Percentiles rank a stretch among this genome's conserved stretches.
Conservation (phyloP, 2,888 invertebrate species). For the Xestoiulus laeticollis region DNA sequence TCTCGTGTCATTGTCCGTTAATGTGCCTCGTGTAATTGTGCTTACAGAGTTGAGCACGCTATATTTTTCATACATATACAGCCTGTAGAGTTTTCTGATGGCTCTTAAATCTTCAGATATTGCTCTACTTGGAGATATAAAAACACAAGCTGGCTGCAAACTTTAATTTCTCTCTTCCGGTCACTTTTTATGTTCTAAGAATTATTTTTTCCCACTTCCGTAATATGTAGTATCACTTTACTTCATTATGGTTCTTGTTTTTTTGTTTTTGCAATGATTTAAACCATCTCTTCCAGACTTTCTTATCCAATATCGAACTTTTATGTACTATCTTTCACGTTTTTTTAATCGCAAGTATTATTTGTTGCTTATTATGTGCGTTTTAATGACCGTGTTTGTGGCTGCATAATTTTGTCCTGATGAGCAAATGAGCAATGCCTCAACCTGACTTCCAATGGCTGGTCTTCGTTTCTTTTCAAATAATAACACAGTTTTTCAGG, state of each 20-base stretch:
- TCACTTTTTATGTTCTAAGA: neutral
- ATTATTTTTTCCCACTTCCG: neutral
- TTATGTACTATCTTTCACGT: neutral
- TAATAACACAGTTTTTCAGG: neutral
- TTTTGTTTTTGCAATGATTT: neutral
- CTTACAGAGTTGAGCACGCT: constrained; percentile 29
- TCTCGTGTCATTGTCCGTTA: constrained; percentile 32
- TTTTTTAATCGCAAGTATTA: neutral
- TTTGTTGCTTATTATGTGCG: neutral
- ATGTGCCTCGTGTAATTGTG: neutral
- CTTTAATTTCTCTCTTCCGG: neutral
- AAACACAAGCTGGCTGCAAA: neutral
- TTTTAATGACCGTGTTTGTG: constrained; percentile 22
- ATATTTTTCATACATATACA: neutral
- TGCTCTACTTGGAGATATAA: neutral
- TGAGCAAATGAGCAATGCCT: neutral
- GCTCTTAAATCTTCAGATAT: neutral
- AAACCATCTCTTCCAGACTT: neutral
- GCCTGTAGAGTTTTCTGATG: neutral
- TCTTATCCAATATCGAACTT: neutral
- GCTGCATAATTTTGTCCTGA: neutral
- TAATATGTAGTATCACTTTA: neutral
- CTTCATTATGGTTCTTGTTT: neutral
- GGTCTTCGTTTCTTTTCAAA: neutral
- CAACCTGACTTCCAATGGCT: neutral